Evolutionary conservation across 1,140 invertebrate species (phyloP), one percentile per base, ranked within the genome.

Genomic region (Aphidius ervi): DNA sequence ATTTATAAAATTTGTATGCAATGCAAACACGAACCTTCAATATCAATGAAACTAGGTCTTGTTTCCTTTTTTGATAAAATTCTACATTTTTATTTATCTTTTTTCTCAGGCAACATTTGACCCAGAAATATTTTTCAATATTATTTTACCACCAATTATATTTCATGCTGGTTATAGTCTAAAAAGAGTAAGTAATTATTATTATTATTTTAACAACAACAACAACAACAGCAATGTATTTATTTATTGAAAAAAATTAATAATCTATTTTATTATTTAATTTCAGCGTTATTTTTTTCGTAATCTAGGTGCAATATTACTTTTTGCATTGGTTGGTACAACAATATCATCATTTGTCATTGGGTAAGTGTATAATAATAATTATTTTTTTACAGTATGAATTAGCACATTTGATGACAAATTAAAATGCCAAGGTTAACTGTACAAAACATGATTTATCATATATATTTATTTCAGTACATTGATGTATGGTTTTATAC

Each of bases 91-190:
- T 64, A 64, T 37, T 54, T 7, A 2, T 42, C 65, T 65, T 61
- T 69, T 64, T 69, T 58, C 61, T 82, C 72, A 90, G 86, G 94
- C 95, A 10, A 97, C 94, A 9, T 98, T 99, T 83, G 95, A 98
- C 83, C 95, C 96, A 42, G 96, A 99, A 81, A 93, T 99, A 73
- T 99, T 99, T 80, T 99, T 99, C 77, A 99, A 99, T 78, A 95
- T 99, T 47, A 92, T 99, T 70, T 80, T 99, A 56, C 97, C 97
- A 53, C 95, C 97, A 6, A 98, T 99, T 58, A 99, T 99, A 68
- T 99, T 99, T 76, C 92, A 97, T 82, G 97, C 97, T 61, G 97
- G 97, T 10, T 99, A 98, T 79, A 95, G 92, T 67, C 85, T 99
- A 67, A 98, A 98, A 82, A 86, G 94, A 80, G 95, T 96, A 85